Conservation (phyloP, 2,797 vertebrate species). For the Thalassophryne amazonica region DNA sequence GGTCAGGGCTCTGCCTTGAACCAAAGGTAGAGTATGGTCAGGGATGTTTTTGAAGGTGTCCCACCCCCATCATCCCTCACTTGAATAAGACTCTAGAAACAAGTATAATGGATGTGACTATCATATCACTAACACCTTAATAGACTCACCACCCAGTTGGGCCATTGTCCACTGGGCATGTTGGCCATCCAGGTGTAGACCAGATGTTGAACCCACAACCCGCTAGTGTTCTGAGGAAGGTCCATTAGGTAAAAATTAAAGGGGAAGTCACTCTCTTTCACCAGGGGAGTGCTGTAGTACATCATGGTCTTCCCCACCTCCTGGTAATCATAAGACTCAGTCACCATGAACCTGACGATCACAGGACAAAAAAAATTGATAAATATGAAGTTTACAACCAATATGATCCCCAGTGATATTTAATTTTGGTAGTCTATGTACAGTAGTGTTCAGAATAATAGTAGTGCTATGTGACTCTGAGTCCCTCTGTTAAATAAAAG, state of each 20-base stretch:
- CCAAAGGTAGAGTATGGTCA: no score
- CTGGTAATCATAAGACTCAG: slow-evolving; percentile 78
- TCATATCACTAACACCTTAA: no score
- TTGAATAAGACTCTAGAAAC: neutral
- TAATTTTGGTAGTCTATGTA: no score
- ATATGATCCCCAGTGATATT: neutral
- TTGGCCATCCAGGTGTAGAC: slow-evolving; percentile 90
- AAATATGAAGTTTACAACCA: neutral
- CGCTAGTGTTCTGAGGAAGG: slow-evolving; percentile 77
- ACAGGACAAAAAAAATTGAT: no score
- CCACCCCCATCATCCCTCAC: no score
- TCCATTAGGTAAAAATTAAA: slow-evolving; percentile 89
- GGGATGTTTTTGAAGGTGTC: no score
- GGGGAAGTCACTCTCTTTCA: slow-evolving; percentile 90
- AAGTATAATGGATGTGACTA: neutral
- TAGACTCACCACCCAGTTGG: slow-evolving; percentile 92
- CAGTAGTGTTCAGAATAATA: no score
- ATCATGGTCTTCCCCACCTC: slow-evolving; percentile 86
- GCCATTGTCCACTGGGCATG: slow-evolving; percentile 91
- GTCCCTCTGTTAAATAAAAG: no score
- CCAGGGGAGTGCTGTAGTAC: slow-evolving; percentile 86
- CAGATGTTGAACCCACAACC: slow-evolving; percentile 72
- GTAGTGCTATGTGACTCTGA: no score
- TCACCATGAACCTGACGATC: slow-evolving; percentile 91
- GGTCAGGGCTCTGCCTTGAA: no score